phyloP scores from a whole-genome alignment of 2,888 invertebrate genomes.

The Microctonus aethiopoides region DNA sequence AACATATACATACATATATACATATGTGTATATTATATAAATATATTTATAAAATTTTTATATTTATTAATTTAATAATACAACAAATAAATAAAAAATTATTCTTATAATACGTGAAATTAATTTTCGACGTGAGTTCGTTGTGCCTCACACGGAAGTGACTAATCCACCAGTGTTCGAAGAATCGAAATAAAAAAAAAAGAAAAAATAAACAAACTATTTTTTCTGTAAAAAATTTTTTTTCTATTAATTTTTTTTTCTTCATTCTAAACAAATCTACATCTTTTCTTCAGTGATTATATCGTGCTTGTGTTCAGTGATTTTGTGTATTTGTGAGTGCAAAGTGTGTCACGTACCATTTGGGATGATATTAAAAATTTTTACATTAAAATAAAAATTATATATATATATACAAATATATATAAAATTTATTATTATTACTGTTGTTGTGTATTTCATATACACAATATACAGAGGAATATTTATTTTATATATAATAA shows the following conservation, averaged over 20 bases:
- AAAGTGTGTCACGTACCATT: too few species aligned
- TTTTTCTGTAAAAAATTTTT: background rate
- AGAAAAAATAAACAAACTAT: background rate
- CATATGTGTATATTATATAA: conserved; percentile 25
- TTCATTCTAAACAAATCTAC: background rate
- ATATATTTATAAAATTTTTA: background rate
- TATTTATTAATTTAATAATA: too few species aligned
- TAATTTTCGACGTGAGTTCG: conserved; percentile 12
- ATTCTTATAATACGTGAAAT: background rate
- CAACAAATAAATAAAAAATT: too few species aligned
- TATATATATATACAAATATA: too few species aligned
- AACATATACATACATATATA: background rate
- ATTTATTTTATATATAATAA: conserved; percentile 1
- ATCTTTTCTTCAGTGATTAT: background rate
- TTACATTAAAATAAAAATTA: too few species aligned
- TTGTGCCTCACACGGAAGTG: conserved; percentile 22
- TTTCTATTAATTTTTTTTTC: background rate
- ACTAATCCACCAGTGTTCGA: background rate
- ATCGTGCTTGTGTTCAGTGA: too few species aligned
- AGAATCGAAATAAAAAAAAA: background rate
- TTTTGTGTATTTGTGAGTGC: too few species aligned
- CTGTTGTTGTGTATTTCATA: background rate
- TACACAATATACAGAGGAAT: background rate
- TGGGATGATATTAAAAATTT: too few species aligned
- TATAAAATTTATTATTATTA: too few species aligned